Conservation (phyloP, 2,888 invertebrate species). For the Caenorhabditis sinica region DNA sequence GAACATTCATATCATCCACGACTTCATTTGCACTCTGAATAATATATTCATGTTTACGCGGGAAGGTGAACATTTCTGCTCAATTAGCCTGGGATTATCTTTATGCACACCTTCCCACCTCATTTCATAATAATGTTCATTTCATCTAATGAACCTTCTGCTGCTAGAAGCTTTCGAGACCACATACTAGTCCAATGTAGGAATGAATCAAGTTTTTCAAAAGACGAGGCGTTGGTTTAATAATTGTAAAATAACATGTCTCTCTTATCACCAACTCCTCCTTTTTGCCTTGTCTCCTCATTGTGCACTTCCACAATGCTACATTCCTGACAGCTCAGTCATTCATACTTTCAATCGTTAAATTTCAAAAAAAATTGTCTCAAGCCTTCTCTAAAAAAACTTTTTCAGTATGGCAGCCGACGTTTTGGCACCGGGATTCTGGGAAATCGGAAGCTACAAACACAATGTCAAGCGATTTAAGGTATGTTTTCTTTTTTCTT, state of each 20-base stretch:
- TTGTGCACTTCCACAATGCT: constrained; percentile 20
- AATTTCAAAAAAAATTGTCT: background rate
- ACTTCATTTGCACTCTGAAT: background rate
- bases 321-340: constrained; percentile 47
- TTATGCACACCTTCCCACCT: constrained; percentile 2
- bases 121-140: background rate
- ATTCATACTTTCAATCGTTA: constrained; percentile 16
- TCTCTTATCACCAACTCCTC: constrained; percentile 26
- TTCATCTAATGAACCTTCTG: background rate
- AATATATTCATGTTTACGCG: constrained; percentile 23
- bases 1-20: background rate
- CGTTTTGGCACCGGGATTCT: constrained; percentile 75
- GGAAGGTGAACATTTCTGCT: background rate
- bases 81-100: constrained; percentile 38
- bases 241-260: constrained; percentile 48
- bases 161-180: background rate
- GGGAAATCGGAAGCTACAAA: constrained; percentile 80
- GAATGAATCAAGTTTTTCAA: constrained; percentile 11
- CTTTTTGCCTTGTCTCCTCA: background rate
- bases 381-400: background rate
- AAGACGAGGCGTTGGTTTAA: constrained; percentile 27
- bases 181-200: background rate
- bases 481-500: constrained; percentile 44
- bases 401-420: constrained; percentile 68
- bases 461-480: constrained; percentile 79